These are phyloP conservation scores for Eubasilissa regina DNA, from an alignment of 1,140 invertebrate species.

Conservation along the genomic window DNA sequence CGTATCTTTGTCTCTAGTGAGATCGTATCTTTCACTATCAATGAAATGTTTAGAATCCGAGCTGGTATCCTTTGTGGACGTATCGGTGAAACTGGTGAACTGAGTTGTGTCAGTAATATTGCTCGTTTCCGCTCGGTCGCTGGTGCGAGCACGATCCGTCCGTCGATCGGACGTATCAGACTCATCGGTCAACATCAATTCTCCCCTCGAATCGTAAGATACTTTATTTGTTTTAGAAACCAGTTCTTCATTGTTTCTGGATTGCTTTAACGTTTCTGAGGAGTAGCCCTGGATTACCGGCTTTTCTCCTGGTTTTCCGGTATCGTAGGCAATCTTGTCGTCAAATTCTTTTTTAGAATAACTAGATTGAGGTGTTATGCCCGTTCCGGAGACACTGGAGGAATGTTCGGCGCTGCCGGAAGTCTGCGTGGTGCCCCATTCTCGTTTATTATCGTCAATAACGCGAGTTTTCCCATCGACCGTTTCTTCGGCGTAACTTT, in stretches of 20 bases:
- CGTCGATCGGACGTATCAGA: conserved; percentile 20
- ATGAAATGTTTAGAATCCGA: conserved; percentile 48
- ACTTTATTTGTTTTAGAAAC: conserved; percentile 52
- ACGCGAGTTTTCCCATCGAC: conserved; percentile 67
- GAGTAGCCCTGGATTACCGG: conserved; percentile 53
- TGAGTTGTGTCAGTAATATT: conserved; percentile 16
- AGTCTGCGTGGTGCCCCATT: conserved; percentile 64
- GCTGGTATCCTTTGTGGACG: conserved; percentile 33
- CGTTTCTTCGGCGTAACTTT: conserved; percentile 65
- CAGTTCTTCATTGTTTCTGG: conserved; percentile 56
- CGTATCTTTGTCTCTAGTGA: conserved; percentile 31
- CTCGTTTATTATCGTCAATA: conserved; percentile 65
- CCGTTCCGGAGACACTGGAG: conserved; percentile 69
- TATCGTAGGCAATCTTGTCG: conserved; percentile 72
- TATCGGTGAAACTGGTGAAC: conserved; percentile 21
- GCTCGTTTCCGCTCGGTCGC: neutral
- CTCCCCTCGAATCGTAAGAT: conserved; percentile 52
- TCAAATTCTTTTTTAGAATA: conserved; percentile 71
- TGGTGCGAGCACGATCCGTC: neutral
- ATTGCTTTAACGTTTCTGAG: conserved; percentile 49
- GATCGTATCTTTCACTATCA: conserved; percentile 36
- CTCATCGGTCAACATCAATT: conserved; percentile 43
- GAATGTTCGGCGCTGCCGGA: conserved; percentile 70
- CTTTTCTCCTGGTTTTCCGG: conserved; percentile 69
- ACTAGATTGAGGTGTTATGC: conserved; percentile 71